Evolutionary conservation across 2,797 vertebrate species (phyloP).

Genomic region (Margarornis squamiger): DNA sequence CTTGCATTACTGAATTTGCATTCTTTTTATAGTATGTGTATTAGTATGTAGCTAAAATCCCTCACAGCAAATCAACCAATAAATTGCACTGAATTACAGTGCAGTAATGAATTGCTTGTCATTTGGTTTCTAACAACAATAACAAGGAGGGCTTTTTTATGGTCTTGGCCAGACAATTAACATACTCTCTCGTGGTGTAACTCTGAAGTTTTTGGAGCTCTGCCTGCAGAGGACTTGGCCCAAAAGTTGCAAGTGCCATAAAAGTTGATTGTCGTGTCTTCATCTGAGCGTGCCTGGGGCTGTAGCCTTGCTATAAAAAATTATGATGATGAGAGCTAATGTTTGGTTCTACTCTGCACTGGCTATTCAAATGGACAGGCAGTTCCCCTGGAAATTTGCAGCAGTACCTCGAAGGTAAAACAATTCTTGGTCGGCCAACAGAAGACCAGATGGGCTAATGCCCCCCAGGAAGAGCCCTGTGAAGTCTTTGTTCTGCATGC

Average conservation of each 20-base stretch:
- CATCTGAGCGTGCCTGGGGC: not conserved
- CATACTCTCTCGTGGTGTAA: not conserved
- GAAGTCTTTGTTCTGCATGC: not conserved
- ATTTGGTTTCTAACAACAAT: slow-evolving; percentile 46
- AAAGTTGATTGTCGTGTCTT: not conserved
- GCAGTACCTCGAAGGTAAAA: not conserved
- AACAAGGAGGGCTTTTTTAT: not conserved
- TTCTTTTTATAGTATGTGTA: slow-evolving; percentile 55
- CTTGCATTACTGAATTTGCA: slow-evolving; percentile 60
- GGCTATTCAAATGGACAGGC: not conserved
- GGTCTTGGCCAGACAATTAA: slow-evolving; percentile 47
- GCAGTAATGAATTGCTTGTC: slow-evolving; percentile 57
- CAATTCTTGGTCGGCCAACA: not conserved
- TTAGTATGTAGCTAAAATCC: slow-evolving; percentile 50
- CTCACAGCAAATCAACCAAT: slow-evolving; percentile 59
- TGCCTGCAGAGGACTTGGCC: slow-evolving; percentile 10
- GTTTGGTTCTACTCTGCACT: not conserved
- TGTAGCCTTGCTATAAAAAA: not conserved
- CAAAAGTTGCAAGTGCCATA: not conserved
- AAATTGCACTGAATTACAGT: slow-evolving; percentile 53
- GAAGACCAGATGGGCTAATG: not conserved
- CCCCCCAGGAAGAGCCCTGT: not conserved
- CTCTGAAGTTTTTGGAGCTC: slow-evolving; percentile 35
- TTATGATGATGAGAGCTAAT: not conserved
- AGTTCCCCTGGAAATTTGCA: not conserved